A percentile compares a stretch with the other conserved stretches of the same genome.
phyloP scores from a whole-genome alignment of 2,888 invertebrate species.

The Drosophila robusta region DNA sequence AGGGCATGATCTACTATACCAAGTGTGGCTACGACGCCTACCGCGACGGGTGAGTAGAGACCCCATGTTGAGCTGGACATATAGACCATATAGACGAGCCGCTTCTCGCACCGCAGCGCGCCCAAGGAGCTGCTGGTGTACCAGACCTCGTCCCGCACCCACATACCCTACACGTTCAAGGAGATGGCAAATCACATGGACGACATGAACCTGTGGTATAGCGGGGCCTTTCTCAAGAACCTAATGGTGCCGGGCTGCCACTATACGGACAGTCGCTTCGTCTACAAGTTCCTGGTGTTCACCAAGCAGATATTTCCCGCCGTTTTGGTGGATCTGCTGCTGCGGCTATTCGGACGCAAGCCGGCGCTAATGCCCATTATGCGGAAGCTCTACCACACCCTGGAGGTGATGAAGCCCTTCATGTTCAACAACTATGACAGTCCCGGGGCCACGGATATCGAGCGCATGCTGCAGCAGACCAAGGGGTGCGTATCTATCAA shows the following conservation, averaged over 20 bases:
- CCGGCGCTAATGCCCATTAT: slow-evolving; percentile 68
- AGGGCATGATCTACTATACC: slow-evolving; percentile 64
- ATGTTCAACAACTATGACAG: slow-evolving; percentile 69
- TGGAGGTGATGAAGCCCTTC: slow-evolving; percentile 75
- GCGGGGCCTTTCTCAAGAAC: slow-evolving; percentile 57
- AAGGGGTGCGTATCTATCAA: slow-evolving; percentile 51
- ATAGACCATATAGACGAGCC: no score
- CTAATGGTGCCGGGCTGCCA: slow-evolving; percentile 61
- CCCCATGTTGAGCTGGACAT: no score
- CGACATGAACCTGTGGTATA: slow-evolving; percentile 44
- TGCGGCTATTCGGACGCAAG: slow-evolving; percentile 57
- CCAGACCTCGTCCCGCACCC: slow-evolving; percentile 60
- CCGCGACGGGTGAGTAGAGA: slow-evolving; percentile 46
- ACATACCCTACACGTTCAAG: slow-evolving; percentile 55
- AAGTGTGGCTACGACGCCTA: slow-evolving; percentile 40
- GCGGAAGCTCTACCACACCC: slow-evolving; percentile 55
- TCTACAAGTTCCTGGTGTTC: slow-evolving; percentile 61
- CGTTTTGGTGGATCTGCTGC: slow-evolving; percentile 56
- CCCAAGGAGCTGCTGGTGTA: slow-evolving; percentile 61
- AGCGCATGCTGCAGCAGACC: slow-evolving; percentile 26
- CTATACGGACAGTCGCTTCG: slow-evolving; percentile 57
- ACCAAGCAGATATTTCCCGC: slow-evolving; percentile 74
- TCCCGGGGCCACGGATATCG: slow-evolving; percentile 56
- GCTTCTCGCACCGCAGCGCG: slow-evolving; percentile 10
- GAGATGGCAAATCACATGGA: slow-evolving; percentile 60